Conservation (phyloP, 2,888 invertebrate species). For the Calliopum simillimum region DNA sequence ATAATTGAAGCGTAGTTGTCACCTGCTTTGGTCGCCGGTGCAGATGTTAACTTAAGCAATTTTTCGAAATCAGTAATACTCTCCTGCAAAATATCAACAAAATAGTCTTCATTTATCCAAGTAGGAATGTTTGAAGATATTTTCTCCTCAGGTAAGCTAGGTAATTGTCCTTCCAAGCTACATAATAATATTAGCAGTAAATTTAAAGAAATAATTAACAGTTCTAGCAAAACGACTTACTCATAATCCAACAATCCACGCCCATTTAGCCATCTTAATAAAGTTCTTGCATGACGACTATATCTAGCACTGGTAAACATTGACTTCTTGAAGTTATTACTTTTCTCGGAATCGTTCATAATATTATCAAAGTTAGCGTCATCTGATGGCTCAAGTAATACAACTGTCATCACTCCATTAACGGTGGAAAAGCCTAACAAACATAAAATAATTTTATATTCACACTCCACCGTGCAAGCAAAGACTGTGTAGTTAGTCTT, state of each 20-base stretch:
- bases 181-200: too few species aligned
- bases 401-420: constrained; percentile 51
- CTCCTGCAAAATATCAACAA: constrained; percentile 22
- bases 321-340: constrained; percentile 51
- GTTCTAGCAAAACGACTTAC: not conserved
- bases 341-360: constrained; percentile 50
- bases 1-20: constrained; percentile 53
- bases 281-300: constrained; percentile 53
- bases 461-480: too few species aligned
- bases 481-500: too few species aligned
- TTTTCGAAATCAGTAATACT: constrained; percentile 15
- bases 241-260: constrained; percentile 53
- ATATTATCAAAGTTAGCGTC: constrained; percentile 55
- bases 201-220: too few species aligned
- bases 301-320: constrained; percentile 56
- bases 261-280: constrained; percentile 59
- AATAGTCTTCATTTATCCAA: constrained; percentile 29
- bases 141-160: not conserved
- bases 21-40: constrained; percentile 37
- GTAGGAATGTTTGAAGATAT: not conserved
- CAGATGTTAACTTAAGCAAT: constrained; percentile 11
- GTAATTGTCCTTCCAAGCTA: too few species aligned
- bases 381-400: constrained; percentile 54
- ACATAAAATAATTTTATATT: too few species aligned
- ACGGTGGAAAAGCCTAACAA: constrained; percentile 47